Evolutionary conservation across 2,113 vertebrate species (phyloP).

Genomic region (Lagopus muta): DNA sequence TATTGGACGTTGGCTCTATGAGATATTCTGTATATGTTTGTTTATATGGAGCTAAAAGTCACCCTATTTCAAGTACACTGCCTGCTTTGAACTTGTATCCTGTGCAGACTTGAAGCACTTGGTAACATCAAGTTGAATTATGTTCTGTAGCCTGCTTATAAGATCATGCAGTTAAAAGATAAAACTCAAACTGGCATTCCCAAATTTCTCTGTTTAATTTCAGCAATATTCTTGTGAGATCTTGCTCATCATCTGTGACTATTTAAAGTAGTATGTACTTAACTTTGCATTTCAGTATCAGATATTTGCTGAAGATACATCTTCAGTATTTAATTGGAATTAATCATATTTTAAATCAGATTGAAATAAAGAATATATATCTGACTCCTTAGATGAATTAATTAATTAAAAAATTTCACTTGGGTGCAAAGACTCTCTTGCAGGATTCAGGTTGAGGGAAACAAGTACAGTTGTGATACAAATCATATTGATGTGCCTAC

Average conservation of each 20-base stretch:
- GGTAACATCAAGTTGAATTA: background rate
- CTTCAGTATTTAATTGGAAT: background rate
- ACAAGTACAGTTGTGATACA: fast-evolving
- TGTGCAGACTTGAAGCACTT: background rate
- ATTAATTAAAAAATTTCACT: background rate
- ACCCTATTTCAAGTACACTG: background rate
- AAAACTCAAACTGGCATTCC: background rate
- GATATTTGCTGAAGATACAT: background rate
- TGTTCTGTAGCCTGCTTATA: background rate
- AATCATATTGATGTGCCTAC: background rate
- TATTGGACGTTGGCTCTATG: background rate
- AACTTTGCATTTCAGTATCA: background rate
- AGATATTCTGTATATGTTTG: background rate
- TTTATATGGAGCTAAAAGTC: background rate
- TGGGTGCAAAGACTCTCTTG: background rate
- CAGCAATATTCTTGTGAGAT: background rate
- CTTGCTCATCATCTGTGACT: background rate
- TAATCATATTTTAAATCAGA: background rate
- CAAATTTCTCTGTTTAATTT: background rate
- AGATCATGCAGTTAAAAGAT: background rate
- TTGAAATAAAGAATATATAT: background rate
- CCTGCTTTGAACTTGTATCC: background rate
- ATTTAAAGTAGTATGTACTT: background rate
- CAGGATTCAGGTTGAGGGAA: background rate
- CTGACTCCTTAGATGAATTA: background rate